Conservation (phyloP, 2,888 invertebrate genomes). For the Mystacides longicornis region DNA sequence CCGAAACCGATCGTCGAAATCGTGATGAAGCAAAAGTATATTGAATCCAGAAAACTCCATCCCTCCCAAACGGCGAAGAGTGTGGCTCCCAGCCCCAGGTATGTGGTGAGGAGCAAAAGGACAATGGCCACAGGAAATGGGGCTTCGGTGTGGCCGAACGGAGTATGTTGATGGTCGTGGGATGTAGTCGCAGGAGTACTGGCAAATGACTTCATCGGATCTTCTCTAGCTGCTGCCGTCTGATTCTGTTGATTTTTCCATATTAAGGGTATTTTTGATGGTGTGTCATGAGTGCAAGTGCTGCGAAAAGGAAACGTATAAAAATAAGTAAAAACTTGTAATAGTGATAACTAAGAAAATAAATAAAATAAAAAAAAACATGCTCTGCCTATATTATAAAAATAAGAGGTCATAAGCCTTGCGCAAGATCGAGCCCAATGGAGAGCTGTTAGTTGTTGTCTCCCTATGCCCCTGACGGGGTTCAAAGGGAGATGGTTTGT, state of each 20-base stretch:
- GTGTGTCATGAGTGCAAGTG: conserved; percentile 59
- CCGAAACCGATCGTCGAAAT: conserved; percentile 78
- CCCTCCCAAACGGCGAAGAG: conserved; percentile 74
- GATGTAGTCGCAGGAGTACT: conserved; percentile 38
- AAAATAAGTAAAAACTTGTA: too few species aligned
- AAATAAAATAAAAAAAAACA: too few species aligned
- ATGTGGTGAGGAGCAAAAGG: conserved; percentile 60
- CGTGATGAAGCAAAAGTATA: conserved; percentile 80
- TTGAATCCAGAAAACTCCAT: conserved; percentile 73
- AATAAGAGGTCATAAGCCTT: too few species aligned
- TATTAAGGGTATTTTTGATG: conserved; percentile 68
- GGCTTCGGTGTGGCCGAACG: conserved; percentile 36
- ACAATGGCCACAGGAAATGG: conserved; percentile 47
- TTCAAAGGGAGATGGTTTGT: too few species aligned
- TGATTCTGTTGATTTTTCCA: conserved; percentile 46
- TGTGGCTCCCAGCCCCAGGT: conserved; percentile 69
- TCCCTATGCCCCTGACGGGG: too few species aligned
- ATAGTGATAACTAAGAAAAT: too few species aligned
- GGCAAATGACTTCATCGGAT: conserved; percentile 28
- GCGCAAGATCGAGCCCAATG: too few species aligned
- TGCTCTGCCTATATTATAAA: too few species aligned
- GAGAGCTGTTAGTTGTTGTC: too few species aligned
- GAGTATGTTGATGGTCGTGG: conserved; percentile 37
- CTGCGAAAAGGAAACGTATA: conserved; percentile 29
- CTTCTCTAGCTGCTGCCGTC: conserved; percentile 28